Evolutionary conservation across 2,888 invertebrate species (phyloP).

Genomic region (Lithosia quadra): DNA sequence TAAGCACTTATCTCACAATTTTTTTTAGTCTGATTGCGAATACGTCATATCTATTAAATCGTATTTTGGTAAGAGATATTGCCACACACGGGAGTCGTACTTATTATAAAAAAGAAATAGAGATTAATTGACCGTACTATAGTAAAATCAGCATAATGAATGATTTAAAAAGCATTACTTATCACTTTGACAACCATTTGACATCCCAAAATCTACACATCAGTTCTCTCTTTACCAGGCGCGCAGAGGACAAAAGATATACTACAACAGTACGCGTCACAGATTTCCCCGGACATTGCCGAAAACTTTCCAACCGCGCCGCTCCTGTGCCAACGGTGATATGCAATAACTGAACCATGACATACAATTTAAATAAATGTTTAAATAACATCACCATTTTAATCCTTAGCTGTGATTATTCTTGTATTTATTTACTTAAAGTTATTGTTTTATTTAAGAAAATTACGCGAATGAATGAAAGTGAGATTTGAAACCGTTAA

Average conservation of each 20-base stretch:
- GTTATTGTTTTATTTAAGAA: no score
- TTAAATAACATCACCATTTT: not conserved
- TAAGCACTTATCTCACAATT: no score
- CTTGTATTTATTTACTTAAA: no score
- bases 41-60: no score
- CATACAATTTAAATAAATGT: not conserved
- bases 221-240: constrained; percentile 21
- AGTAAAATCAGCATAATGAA: constrained; percentile 2
- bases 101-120: not conserved
- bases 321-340: constrained; percentile 61
- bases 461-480: no score
- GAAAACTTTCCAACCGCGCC: constrained; percentile 73
- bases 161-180: constrained; percentile 1
- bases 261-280: constrained; percentile 50
- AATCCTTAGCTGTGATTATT: no score
- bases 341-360: constrained; percentile 62
- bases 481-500: not conserved
- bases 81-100: not conserved
- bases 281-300: constrained; percentile 76
- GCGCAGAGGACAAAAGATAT: constrained; percentile 33
- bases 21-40: no score
- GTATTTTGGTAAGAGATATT: not conserved
- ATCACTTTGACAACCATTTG: constrained; percentile 2
- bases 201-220: constrained; percentile 7
- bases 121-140: not conserved